Evolutionary conservation across 2,113 vertebrate species (phyloP).

Genomic region (Catharus bicknelli): DNA sequence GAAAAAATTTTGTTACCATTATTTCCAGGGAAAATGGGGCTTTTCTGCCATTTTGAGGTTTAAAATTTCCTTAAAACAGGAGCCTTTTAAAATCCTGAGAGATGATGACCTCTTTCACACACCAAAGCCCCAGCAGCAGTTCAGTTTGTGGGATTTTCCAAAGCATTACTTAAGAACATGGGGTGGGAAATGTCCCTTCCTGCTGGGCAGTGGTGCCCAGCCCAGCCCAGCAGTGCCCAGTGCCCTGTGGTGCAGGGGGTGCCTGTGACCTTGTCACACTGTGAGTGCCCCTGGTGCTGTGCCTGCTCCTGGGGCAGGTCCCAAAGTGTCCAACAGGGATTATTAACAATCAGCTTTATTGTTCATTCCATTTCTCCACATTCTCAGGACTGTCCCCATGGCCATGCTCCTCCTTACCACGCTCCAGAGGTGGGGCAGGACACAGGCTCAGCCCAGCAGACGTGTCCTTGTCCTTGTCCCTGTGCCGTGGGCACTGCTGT

Average conservation of each 20-base stretch:
- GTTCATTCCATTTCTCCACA: fast-evolving
- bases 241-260: not conserved
- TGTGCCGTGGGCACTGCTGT: fast-evolving
- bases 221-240: not conserved
- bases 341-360: not conserved
- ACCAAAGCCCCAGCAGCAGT: not conserved
- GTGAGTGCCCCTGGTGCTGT: not conserved
- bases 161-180: not conserved
- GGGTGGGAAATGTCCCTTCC: not conserved
- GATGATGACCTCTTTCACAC: not conserved
- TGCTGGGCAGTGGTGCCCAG: not conserved
- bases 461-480: not conserved
- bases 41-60: constrained; percentile 10
- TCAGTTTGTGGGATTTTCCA: not conserved
- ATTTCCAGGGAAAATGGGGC: constrained; percentile 13
- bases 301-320: not conserved
- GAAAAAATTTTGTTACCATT: not conserved
- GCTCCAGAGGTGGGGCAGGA: not conserved
- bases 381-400: fast-evolving
- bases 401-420: not conserved
- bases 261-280: fast-evolving
- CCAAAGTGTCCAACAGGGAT: fast-evolving
- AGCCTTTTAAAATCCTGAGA: not conserved
- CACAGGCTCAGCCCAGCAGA: not conserved
- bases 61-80: not conserved